These are phyloP conservation scores for Cyphotilapia sp. DNA, from an alignment of 2,113 vertebrate genomes.

Conservation along the genomic window DNA sequence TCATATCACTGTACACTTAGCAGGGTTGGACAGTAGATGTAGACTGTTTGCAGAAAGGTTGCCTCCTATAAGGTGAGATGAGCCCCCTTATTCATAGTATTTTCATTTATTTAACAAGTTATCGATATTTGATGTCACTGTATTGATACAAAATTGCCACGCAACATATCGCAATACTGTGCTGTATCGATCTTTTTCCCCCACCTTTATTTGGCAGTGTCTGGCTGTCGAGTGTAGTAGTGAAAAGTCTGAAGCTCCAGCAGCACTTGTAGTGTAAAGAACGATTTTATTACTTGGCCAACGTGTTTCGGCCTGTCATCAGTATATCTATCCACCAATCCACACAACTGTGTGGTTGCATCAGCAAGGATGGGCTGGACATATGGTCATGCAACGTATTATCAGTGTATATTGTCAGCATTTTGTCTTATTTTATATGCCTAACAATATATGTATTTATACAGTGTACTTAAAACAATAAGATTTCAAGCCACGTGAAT, in stretches of 20 bases:
- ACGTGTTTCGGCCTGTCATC: not conserved
- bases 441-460: not conserved
- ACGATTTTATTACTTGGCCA: not conserved
- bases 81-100: not conserved
- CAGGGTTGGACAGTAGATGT: not conserved
- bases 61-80: not conserved
- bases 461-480: not conserved
- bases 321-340: not conserved
- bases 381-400: not conserved
- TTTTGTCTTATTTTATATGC: not conserved
- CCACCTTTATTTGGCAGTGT: not conserved
- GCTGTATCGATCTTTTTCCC: accelerated
- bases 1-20: not conserved
- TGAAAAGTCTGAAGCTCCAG: not conserved
- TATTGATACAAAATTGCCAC: not conserved
- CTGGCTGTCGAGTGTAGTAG: not conserved
- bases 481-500: not conserved
- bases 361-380: not conserved
- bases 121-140: not conserved
- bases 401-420: not conserved
- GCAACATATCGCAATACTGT: not conserved
- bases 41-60: not conserved
- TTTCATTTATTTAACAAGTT: not conserved
- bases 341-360: not conserved
- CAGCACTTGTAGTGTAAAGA: not conserved